Evolutionary conservation across 1,140 invertebrate genomes (phyloP), one percentile per base, ranked within the genome.

Genomic region (Ganaspis sp.): DNA sequence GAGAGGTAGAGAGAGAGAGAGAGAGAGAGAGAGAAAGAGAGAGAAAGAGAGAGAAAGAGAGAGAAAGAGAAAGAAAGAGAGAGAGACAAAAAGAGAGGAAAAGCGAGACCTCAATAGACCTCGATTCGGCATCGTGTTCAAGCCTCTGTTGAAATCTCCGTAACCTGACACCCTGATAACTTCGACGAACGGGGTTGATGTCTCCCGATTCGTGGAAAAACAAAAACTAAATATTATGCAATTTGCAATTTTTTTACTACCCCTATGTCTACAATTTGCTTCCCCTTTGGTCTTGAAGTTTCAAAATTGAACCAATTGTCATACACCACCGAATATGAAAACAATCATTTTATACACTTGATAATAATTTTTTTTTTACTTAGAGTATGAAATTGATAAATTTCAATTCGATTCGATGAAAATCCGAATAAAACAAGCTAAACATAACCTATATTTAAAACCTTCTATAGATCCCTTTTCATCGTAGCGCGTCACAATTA

Each of bases 151-250:
- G 83, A 84, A 84, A 83, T 84, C 83, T 84, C 83, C 83, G 83
- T 83, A 84, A 84, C 79, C 73, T 80, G 81, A 84, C 78, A 84
- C 83, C 81, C 21, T 37, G 49, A 80, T 73, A 85, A 87, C 83
- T 82, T 84, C 75, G 80, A 83, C 75, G 78, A 78, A 83, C 80
- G 81, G 82, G 83, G 85, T 88, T 88, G 87, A 88, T 87, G 87
- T 88, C 87, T 85, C 86, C 79, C 76, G 77, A 78, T 83, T 83
- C 76, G 29, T 11, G 8, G 12, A 58, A 58, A 58, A 58, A 42
- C 15, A 58, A 58, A 54, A 21, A 54, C 0, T 8, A 21, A 54
- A 53, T 1, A 9, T 26, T 11, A 23, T 11, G 0, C 21, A 23
- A 58, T n/a, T n/a, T n/a, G n/a, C n/a, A n/a, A n/a, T n/a, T 17